phyloP scores from a whole-genome alignment of 2,888 invertebrate genomes.

The Eueremaeus valkanovi region DNA sequence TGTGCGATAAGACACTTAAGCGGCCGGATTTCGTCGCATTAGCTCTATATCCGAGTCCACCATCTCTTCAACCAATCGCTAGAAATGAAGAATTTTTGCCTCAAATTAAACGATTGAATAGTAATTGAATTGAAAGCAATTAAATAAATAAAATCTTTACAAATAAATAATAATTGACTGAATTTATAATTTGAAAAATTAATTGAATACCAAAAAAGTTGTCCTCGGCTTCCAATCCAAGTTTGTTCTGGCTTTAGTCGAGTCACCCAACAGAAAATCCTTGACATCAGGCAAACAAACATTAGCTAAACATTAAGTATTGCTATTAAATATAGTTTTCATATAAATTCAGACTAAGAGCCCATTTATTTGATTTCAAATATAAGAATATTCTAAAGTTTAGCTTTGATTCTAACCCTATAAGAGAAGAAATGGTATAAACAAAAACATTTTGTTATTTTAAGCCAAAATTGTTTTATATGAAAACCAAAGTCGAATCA shows the following conservation, averaged over 20 bases:
- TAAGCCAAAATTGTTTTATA: not conserved
- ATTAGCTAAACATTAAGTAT: too few relatives aligned
- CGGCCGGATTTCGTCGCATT: constrained; percentile 85
- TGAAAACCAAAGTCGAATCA: too few relatives aligned
- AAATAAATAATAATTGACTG: not conserved
- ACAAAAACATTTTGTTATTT: constrained; percentile 2
- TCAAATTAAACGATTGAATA: not conserved
- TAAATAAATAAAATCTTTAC: not conserved
- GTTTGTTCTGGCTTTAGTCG: constrained; percentile 78
- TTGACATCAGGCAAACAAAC: too few relatives aligned
- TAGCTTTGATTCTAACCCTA: too few relatives aligned
- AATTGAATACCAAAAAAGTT: constrained; percentile 63
- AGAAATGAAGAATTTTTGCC: constrained; percentile 51
- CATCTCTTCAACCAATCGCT: constrained; percentile 88
- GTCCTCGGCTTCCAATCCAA: constrained; percentile 86
- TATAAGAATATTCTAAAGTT: too few relatives aligned
- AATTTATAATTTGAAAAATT: too few relatives aligned
- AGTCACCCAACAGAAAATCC: constrained; percentile 88
- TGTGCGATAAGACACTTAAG: constrained; percentile 56
- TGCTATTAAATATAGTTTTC: too few relatives aligned
- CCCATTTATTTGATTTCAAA: too few relatives aligned
- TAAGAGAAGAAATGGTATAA: not conserved
- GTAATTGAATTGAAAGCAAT: constrained; percentile 38
- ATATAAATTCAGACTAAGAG: too few relatives aligned
- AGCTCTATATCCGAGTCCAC: constrained; percentile 81